A percentile compares a stretch with the other conserved stretches of the same genome.
Evolutionary conservation across 2,113 vertebrate species (phyloP).

Genomic region (Dasyprocta punctata): DNA sequence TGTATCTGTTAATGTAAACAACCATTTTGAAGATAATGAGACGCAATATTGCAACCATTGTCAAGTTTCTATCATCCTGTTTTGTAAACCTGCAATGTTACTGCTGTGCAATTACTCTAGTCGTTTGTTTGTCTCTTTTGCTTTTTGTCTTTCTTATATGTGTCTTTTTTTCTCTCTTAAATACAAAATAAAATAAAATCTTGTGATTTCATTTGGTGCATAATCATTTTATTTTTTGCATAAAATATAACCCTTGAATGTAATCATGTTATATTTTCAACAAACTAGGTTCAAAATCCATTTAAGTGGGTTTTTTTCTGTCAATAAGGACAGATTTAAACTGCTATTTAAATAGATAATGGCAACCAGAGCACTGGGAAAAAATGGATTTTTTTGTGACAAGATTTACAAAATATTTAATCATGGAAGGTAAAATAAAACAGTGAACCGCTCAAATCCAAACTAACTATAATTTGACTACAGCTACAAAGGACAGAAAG

Average conservation of each 20-base stretch:
- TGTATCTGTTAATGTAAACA: too few species aligned
- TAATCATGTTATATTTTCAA: conserved; percentile 60
- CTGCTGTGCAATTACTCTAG: too few species aligned
- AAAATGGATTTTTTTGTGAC: conserved; percentile 69
- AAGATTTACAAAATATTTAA: conserved; percentile 74
- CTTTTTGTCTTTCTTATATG: too few species aligned
- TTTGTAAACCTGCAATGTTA: too few species aligned
- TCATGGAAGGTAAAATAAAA: conserved; percentile 77
- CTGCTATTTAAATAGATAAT: conserved; percentile 68
- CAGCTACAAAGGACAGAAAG: conserved; percentile 63
- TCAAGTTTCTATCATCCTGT: too few species aligned
- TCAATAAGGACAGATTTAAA: conserved; percentile 67
- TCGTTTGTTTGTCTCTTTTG: too few species aligned
- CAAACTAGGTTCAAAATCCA: conserved; percentile 71
- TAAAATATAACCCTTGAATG: conserved; percentile 36
- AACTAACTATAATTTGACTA: conserved; percentile 62
- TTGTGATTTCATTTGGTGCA: not conserved
- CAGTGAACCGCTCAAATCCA: conserved; percentile 75
- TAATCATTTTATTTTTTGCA: conserved; percentile 45
- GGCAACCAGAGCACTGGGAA: conserved; percentile 73
- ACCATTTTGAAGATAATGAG: too few species aligned
- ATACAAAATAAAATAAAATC: too few species aligned
- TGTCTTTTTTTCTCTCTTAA: too few species aligned
- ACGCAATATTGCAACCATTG: too few species aligned
- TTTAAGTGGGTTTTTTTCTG: conserved; percentile 58